Conservation (phyloP, 2,888 invertebrate species). For the Pardosa pseudoannulata region DNA sequence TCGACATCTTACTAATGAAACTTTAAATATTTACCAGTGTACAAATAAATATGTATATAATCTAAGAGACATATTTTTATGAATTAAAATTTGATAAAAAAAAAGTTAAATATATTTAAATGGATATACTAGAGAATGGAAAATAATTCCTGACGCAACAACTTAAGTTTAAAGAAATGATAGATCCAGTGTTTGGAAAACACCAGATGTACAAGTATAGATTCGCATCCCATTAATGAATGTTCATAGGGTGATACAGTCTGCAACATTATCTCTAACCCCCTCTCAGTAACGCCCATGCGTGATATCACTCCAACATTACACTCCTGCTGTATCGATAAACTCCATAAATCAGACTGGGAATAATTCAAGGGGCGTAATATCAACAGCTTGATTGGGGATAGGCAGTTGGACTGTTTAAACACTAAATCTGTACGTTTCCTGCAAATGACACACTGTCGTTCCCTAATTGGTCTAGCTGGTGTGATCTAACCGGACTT, state of each 20-base stretch:
- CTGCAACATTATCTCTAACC: neutral
- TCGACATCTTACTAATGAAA: too few relatives aligned
- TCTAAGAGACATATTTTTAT: too few relatives aligned
- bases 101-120: too few relatives aligned
- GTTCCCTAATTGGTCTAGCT: conserved; percentile 1
- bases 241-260: neutral
- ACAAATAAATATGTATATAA: too few relatives aligned
- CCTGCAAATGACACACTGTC: neutral
- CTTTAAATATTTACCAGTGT: too few relatives aligned
- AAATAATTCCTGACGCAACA: too few relatives aligned
- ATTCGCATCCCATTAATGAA: too few relatives aligned
- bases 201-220: too few relatives aligned
- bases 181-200: too few relatives aligned
- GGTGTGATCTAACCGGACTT: neutral
- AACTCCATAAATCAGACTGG: neutral
- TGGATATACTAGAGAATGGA: too few relatives aligned
- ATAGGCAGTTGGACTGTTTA: conserved; percentile 1
- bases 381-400: neutral
- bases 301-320: neutral
- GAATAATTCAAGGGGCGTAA: neutral
- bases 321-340: neutral
- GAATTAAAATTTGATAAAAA: too few relatives aligned
- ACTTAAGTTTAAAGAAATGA: too few relatives aligned
- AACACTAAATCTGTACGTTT: neutral
- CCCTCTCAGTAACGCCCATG: neutral